These are phyloP conservation scores for Triplophysa yarkandensis DNA, from an alignment of 2,797 vertebrate genomes.

Conservation along the genomic window DNA sequence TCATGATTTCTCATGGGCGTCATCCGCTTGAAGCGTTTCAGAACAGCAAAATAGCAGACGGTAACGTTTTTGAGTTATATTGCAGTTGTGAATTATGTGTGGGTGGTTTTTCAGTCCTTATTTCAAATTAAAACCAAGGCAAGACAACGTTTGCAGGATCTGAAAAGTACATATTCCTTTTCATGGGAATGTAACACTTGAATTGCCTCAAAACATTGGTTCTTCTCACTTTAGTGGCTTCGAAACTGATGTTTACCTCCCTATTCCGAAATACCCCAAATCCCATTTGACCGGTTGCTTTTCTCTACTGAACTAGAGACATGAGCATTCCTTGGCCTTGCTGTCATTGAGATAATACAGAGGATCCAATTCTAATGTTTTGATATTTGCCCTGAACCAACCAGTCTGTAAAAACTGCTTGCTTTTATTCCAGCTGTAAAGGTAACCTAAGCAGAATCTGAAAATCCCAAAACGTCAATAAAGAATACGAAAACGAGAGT, in stretches of 20 bases:
- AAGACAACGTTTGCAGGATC: not conserved
- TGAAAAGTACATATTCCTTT: not conserved
- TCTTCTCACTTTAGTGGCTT: too few relatives aligned
- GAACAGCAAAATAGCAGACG: not conserved
- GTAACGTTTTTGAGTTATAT: not conserved
- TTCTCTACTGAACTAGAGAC: not conserved
- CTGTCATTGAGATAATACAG: not conserved
- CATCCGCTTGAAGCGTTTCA: not conserved
- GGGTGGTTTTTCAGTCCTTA: not conserved
- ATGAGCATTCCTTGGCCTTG: too few relatives aligned
- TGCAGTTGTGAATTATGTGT: not conserved
- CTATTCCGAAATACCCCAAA: too few relatives aligned
- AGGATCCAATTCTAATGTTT: not conserved
- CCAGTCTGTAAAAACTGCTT: not conserved
- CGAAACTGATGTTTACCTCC: too few relatives aligned
- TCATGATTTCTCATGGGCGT: not conserved
- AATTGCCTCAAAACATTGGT: too few relatives aligned
- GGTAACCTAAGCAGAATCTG: constrained; percentile 47
- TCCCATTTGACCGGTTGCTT: too few relatives aligned
- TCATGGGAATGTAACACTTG: not conserved
- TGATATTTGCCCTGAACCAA: not conserved
- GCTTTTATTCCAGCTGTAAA: constrained; percentile 36
- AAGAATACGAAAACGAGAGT: constrained; percentile 27
- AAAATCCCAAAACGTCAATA: constrained; percentile 50
- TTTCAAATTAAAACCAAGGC: not conserved